Percentiles rank a stretch among this genome's conserved stretches.
Conservation (phyloP, 2,888 invertebrate genomes). For the Drosophila neotestacea region DNA sequence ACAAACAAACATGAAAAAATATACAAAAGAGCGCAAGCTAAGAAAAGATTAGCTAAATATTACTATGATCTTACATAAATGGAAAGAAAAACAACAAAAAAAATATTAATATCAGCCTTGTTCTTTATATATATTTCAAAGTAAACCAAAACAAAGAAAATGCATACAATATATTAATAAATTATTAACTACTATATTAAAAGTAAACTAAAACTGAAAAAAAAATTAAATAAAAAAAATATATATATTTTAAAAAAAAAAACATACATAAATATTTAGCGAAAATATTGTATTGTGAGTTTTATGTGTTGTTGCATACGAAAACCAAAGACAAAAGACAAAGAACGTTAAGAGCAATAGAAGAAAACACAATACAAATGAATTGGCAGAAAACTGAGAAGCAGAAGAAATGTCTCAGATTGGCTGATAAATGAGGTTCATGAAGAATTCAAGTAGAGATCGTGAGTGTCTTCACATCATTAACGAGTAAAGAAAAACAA, state of each 20-base stretch:
- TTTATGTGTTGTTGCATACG: conserved; percentile 84
- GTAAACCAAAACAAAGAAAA: conserved; percentile 57
- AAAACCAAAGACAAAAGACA: conserved; percentile 47
- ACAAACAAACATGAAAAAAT: conserved; percentile 44
- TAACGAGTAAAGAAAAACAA: conserved; percentile 27
- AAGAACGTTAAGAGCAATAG: conserved; percentile 43
- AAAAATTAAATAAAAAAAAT: conserved; percentile 53
- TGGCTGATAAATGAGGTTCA: conserved; percentile 10
- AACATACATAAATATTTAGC: conserved; percentile 83
- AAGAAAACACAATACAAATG: conserved; percentile 24
- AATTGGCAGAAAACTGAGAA: conserved; percentile 46
- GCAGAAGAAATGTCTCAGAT: conserved; percentile 29
- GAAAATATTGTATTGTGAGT: conserved; percentile 84
- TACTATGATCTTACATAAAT: conserved; percentile 74
- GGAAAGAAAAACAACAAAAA: conserved; percentile 43
- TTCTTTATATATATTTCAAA: conserved; percentile 81
- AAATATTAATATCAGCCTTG: conserved; percentile 80
- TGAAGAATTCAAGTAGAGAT: conserved; percentile 19
- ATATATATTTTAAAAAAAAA: conserved; percentile 55
- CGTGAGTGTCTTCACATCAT: conserved; percentile 30
- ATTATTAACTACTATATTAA: conserved; percentile 76
- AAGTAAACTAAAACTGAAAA: conserved; percentile 63
- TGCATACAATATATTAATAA: conserved; percentile 72
- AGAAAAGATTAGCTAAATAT: conserved; percentile 71
- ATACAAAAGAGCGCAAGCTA: conserved; percentile 61